Evolutionary conservation across 2,113 vertebrate genomes (phyloP).

Genomic region (Myanophis thanlyinensis): DNA sequence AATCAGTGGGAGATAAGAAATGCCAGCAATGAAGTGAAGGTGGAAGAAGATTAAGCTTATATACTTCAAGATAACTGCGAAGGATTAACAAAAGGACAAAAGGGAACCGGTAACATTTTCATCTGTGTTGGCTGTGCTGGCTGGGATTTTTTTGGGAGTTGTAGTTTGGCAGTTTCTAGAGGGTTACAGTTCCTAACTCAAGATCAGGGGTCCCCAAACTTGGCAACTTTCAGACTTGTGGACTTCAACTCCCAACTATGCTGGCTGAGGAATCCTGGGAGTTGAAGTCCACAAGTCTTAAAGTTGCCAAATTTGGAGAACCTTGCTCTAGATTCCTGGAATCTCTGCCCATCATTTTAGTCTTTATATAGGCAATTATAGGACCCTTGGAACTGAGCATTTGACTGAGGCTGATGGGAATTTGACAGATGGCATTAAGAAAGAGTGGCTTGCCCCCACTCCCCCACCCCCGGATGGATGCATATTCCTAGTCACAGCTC

Average conservation of each 20-base stretch:
- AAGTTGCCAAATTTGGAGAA: background rate
- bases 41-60: constrained; percentile 40
- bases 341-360: background rate
- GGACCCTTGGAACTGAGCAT: background rate
- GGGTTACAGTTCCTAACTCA: background rate
- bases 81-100: background rate
- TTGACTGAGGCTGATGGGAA: background rate
- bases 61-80: background rate
- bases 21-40: constrained; percentile 43
- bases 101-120: background rate
- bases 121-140: background rate
- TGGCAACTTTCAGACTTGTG: background rate
- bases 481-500: background rate
- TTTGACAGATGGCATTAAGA: background rate
- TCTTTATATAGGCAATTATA: background rate
- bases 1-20: constrained; percentile 64
- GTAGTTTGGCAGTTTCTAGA: background rate
- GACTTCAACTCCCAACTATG: background rate
- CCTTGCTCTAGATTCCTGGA: background rate
- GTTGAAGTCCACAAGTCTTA: background rate
- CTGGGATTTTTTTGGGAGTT: background rate
- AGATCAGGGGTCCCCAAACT: background rate
- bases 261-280: background rate
- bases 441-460: background rate
- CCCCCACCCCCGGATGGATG: background rate